These are phyloP conservation scores for Lampropteryx suffumata DNA, from an alignment of 2,888 invertebrate genomes.

Conservation along the genomic window DNA sequence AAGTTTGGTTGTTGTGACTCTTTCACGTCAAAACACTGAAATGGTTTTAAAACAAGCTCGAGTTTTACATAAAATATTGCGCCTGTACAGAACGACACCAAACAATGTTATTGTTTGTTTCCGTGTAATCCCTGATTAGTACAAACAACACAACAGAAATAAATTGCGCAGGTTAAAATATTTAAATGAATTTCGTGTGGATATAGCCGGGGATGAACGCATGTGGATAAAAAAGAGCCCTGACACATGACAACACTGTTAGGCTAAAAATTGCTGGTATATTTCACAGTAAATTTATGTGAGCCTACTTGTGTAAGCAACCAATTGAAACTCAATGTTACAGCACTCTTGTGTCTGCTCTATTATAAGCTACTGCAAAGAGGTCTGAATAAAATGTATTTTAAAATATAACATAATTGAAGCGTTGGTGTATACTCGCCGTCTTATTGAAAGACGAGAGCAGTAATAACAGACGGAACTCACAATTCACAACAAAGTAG, in stretches of 20 bases:
- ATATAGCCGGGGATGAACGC: not conserved
- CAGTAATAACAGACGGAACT: not conserved
- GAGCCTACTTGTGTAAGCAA: not conserved
- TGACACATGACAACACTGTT: not conserved
- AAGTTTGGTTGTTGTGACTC: too few relatives aligned
- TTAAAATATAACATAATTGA: too few relatives aligned
- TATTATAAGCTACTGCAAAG: too few relatives aligned
- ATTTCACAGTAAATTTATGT: not conserved
- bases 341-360: too few relatives aligned
- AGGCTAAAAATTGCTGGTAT: not conserved
- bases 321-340: too few relatives aligned
- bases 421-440: too few relatives aligned
- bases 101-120: slow-evolving; percentile 8
- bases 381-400: too few relatives aligned
- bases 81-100: not conserved
- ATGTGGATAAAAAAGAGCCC: not conserved
- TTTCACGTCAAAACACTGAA: too few relatives aligned
- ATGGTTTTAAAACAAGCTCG: too few relatives aligned
- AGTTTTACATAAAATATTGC: not conserved
- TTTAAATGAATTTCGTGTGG: slow-evolving; percentile 4
- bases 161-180: slow-evolving; percentile 7
- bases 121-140: slow-evolving; percentile 7
- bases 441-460: not conserved
- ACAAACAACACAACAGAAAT: slow-evolving; percentile 9
- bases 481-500: slow-evolving; percentile 4